Conservation (phyloP, 2,888 invertebrate genomes). For the Pseudococcus viburni region DNA sequence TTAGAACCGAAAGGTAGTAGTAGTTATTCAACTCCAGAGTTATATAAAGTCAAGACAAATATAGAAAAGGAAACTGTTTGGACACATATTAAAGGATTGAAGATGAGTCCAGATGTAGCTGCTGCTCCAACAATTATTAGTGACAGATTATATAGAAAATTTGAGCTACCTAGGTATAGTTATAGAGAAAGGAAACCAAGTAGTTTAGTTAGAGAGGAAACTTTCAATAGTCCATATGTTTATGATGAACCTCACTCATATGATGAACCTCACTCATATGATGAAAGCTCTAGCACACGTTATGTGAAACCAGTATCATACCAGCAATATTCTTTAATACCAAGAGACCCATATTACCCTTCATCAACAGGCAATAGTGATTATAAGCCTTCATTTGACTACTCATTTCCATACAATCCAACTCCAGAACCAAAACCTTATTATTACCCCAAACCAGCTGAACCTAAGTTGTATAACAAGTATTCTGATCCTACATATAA, state of each 20-base stretch:
- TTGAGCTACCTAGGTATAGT: not conserved
- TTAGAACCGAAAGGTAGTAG: slow-evolving; percentile 7
- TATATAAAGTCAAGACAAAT: slow-evolving; percentile 59
- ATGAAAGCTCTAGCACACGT: not conserved
- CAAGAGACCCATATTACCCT: slow-evolving; percentile 36
- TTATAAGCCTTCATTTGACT: slow-evolving; percentile 33
- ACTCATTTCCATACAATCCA: slow-evolving; percentile 30
- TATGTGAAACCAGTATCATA: slow-evolving; percentile 46
- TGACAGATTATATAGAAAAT: not conserved
- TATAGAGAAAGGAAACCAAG: not conserved
- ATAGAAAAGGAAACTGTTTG: slow-evolving; percentile 53
- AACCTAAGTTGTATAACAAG: not conserved
- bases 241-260: slow-evolving; percentile 55
- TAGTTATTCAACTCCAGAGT: slow-evolving; percentile 36
- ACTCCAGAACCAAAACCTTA: slow-evolving; percentile 17
- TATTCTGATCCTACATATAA: not conserved
- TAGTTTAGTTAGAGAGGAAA: not conserved
- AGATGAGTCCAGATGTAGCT: slow-evolving; percentile 56
- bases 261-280: no score
- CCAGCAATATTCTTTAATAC: slow-evolving; percentile 1
- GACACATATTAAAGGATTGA: slow-evolving; percentile 55
- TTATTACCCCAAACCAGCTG: slow-evolving; percentile 8
- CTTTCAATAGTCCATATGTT: not conserved
- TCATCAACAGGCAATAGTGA: slow-evolving; percentile 2
- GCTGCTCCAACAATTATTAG: slow-evolving; percentile 24